These are phyloP conservation scores for Xyliphius kryptos DNA, from an alignment of 2,113 vertebrate genomes.

Conservation along the genomic window DNA sequence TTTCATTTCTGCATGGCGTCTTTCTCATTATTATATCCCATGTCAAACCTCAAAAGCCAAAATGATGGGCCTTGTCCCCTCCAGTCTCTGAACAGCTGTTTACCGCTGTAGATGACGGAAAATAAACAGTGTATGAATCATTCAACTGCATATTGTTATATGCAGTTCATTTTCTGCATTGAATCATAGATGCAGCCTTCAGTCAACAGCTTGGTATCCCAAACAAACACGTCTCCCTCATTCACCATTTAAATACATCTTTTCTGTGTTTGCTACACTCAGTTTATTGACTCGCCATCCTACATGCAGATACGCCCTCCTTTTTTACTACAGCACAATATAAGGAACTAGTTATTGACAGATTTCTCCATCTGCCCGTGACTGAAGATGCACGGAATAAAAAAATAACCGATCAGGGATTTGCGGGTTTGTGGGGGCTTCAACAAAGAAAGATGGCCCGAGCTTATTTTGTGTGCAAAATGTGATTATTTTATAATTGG, in stretches of 20 bases:
- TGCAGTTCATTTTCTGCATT: constrained; percentile 21
- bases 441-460: constrained; percentile 4
- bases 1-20: no score
- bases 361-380: no score
- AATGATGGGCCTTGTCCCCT: not conserved
- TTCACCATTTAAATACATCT: constrained; percentile 5
- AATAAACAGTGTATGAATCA: constrained; percentile 39
- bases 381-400: no score
- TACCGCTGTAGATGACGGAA: constrained; percentile 11
- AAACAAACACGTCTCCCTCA: constrained; percentile 24
- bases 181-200: constrained; percentile 17
- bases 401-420: no score
- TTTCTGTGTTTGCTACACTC: constrained; percentile 17
- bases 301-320: not conserved
- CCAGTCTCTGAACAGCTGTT: constrained; percentile 15
- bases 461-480: constrained; percentile 18
- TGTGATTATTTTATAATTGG: constrained; percentile 32
- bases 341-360: not conserved
- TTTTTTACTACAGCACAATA: no score
- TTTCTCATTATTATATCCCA: constrained; percentile 19
- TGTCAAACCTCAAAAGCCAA: constrained; percentile 16
- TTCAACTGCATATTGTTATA: constrained; percentile 21
- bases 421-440: no score
- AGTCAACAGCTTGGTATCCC: constrained; percentile 6
- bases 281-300: constrained; percentile 17